phyloP scores from a whole-genome alignment of 2,113 vertebrate genomes.

The Caracal caracal region DNA sequence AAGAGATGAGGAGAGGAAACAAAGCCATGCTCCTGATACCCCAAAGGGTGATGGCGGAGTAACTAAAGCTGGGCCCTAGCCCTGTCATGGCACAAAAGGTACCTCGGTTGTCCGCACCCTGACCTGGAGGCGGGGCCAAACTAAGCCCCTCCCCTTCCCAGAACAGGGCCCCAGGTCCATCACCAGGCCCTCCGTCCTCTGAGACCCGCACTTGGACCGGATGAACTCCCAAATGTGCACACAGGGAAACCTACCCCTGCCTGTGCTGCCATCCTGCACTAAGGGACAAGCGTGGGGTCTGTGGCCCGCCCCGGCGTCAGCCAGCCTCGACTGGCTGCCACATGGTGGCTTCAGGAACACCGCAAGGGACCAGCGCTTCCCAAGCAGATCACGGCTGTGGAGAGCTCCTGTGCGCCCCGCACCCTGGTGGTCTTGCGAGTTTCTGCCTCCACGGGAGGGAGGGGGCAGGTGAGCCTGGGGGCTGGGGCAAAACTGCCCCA shows the following conservation, averaged over 20 bases:
- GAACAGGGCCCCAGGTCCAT: neutral
- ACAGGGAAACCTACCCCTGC: neutral
- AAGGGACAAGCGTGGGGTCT: neutral
- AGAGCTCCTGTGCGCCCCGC: rapidly evolving
- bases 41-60: neutral
- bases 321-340: neutral
- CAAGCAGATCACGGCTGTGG: neutral
- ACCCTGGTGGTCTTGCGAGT: neutral
- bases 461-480: neutral
- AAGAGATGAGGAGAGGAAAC: neutral
- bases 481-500: neutral
- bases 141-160: neutral
- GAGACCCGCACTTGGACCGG: neutral
- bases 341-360: neutral
- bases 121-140: neutral
- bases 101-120: neutral
- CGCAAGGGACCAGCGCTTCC: neutral
- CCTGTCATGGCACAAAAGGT: rapidly evolving
- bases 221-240: too few species aligned
- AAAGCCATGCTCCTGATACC: neutral
- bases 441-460: neutral
- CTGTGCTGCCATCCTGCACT: neutral
- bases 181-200: rapidly evolving
- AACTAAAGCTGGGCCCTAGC: neutral
- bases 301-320: neutral